phyloP scores from a whole-genome alignment of 2,113 vertebrate genomes.

The Budorcas taxicolor region DNA sequence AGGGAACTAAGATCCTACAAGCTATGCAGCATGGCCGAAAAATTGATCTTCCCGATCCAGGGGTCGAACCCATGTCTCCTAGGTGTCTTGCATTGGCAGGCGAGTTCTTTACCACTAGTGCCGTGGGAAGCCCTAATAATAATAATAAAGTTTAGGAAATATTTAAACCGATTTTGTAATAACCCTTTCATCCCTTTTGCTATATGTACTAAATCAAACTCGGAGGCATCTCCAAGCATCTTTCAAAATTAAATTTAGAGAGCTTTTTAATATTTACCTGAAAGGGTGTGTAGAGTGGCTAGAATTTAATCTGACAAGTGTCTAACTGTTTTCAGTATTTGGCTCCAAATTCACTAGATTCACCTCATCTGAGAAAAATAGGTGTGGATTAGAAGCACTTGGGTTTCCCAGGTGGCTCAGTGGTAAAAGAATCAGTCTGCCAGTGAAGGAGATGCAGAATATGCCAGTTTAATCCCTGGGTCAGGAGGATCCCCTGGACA shows the following conservation, averaged over 20 bases:
- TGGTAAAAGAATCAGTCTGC: not conserved
- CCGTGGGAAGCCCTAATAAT: not conserved
- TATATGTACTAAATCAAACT: not conserved
- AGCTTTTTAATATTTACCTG: not conserved
- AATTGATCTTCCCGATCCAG: not conserved
- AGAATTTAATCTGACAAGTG: not conserved
- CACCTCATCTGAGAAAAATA: not conserved
- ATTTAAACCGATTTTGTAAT: not conserved
- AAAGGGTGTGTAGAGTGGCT: not conserved
- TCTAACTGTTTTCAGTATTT: not conserved
- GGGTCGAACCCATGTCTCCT: not conserved
- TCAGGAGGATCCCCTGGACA: not conserved
- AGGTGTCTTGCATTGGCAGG: not conserved
- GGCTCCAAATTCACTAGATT: not conserved
- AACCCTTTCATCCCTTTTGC: not conserved
- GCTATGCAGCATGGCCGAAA: fast-evolving
- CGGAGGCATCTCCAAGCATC: not conserved
- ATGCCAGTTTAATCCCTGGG: not conserved
- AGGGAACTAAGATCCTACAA: not conserved
- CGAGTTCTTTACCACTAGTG: not conserved
- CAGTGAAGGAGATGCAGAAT: not conserved
- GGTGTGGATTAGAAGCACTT: fast-evolving
- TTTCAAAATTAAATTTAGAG: not conserved
- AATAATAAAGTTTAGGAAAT: not conserved
- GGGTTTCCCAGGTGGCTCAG: not conserved